Evolutionary conservation across 2,113 vertebrate genomes (phyloP), one percentile per base, ranked within the genome.

Genomic region (Neogale vison): DNA sequence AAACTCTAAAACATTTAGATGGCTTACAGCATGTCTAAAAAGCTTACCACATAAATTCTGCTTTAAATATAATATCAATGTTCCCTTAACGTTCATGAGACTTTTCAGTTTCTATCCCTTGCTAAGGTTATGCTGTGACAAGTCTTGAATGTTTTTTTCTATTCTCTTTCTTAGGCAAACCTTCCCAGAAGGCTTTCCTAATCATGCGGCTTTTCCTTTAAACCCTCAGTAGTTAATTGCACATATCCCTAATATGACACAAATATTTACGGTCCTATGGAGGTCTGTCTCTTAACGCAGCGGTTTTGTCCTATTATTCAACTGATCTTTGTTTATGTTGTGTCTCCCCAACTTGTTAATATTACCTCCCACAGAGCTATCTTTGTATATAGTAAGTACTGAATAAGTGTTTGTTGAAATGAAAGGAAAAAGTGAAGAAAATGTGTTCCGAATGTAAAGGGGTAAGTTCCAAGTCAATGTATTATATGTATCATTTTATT

Each of bases 391-490:
- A 86, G 20, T 50, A 80, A 91, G 23, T 76, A 92, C 12, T 67
- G 39, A 96, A 93, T 82, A 90, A 96, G 88, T 80, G 31, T 52
- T 95, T 85, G 31, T 52, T 95, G n/a, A 96, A 92, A 12, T 80
- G 39, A 81, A 95, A 95, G 93, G 65, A 17, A 72, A 45, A 96
- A 93, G 81, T 76, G 63, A 93, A 94, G 79, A 96, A 95, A 76
- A 95, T 59, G 20, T 72, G 24, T 69, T 95, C 74, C 61, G 45
- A 90, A 90, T 67, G 87, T 61, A 92, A 72, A 47, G 20, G 23
- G 7, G 10, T 87, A 82, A 15, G 18, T 92, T 71, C 31, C 4
- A 86, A 94, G 55, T 20, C 52, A 94, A 72, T 59, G 4, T 45
- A 76, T 15, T 67, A 23, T 47, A 72, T 36, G 18, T 82, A 77